phyloP scores from a whole-genome alignment of 2,113 vertebrate genomes.

The Dromas ardeola region DNA sequence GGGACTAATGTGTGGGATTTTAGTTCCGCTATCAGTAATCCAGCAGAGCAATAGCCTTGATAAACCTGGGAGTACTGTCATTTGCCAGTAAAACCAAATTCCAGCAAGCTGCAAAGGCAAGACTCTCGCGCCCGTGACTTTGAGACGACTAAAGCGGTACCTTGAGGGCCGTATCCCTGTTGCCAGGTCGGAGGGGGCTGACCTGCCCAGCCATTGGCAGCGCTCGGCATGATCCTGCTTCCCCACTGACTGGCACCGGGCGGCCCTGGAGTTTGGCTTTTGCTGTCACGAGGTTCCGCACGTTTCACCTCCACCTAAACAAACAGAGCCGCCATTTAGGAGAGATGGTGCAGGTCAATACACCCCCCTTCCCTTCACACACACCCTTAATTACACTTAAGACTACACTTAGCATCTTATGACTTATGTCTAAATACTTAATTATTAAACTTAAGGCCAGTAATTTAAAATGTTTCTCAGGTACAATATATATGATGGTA shows the following conservation, averaged over 20 bases:
- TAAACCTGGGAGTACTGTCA: fast-evolving
- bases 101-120: neutral
- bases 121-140: fast-evolving
- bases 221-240: slow-evolving; percentile 89
- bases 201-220: slow-evolving; percentile 97
- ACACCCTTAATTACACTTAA: slow-evolving; percentile 77
- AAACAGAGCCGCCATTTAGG: slow-evolving; percentile 82
- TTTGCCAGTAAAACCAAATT: fast-evolving
- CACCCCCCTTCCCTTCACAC: slow-evolving; percentile 78
- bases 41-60: fast-evolving
- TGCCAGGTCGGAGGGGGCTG: slow-evolving; percentile 95
- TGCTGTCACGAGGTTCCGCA: slow-evolving; percentile 95
- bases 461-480: slow-evolving; percentile 92
- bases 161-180: slow-evolving; percentile 94
- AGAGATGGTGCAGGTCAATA: neutral
- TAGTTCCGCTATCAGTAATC: fast-evolving
- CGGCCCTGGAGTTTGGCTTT: slow-evolving; percentile 88
- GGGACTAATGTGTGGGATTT: fast-evolving
- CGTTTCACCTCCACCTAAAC: slow-evolving; percentile 99
- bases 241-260: slow-evolving; percentile 93
- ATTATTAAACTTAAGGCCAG: slow-evolving; percentile 80
- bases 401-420: slow-evolving; percentile 82
- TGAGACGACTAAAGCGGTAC: slow-evolving; percentile 51
- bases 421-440: slow-evolving; percentile 83
- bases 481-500: slow-evolving; percentile 75